phyloP scores from a whole-genome alignment of 35 echinoderm and acorn worm species.

The Ophioderma brevispina region DNA sequence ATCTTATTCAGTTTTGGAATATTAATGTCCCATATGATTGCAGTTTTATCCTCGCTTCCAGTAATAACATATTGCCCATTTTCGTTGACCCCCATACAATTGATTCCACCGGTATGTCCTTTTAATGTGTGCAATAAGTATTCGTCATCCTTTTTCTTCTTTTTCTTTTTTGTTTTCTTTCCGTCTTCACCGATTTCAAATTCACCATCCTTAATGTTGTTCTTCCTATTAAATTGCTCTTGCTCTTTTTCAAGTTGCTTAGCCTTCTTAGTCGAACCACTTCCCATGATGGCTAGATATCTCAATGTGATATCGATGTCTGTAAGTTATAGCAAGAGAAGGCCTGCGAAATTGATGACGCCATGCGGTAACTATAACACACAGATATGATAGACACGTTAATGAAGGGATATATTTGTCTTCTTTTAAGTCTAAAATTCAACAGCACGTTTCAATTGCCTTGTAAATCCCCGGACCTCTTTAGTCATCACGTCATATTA shows the following conservation, averaged over 20 bases:
- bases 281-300: slow-evolving; percentile 51
- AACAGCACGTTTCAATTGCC: too few species aligned
- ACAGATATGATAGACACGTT: too few species aligned
- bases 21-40: slow-evolving; percentile 71
- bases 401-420: too few species aligned
- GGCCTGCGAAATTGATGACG: too few species aligned
- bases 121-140: slow-evolving; percentile 46
- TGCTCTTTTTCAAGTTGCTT: slow-evolving; percentile 80
- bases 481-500: too few species aligned
- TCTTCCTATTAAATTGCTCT: slow-evolving; percentile 49
- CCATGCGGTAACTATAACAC: too few species aligned
- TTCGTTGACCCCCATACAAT: slow-evolving; percentile 90
- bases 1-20: background rate
- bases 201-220: slow-evolving; percentile 19
- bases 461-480: too few species aligned
- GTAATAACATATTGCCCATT: slow-evolving; percentile 78
- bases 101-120: slow-evolving; percentile 89
- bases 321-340: too few species aligned
- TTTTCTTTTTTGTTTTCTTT: slow-evolving; percentile 73
- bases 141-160: slow-evolving; percentile 66
- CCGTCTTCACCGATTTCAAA: slow-evolving; percentile 55
- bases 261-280: slow-evolving; percentile 74
- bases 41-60: slow-evolving; percentile 85
- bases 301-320: too few species aligned
- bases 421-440: too few species aligned